Conservation (phyloP, 1,140 invertebrate species). For the Lepidurus apus region DNA sequence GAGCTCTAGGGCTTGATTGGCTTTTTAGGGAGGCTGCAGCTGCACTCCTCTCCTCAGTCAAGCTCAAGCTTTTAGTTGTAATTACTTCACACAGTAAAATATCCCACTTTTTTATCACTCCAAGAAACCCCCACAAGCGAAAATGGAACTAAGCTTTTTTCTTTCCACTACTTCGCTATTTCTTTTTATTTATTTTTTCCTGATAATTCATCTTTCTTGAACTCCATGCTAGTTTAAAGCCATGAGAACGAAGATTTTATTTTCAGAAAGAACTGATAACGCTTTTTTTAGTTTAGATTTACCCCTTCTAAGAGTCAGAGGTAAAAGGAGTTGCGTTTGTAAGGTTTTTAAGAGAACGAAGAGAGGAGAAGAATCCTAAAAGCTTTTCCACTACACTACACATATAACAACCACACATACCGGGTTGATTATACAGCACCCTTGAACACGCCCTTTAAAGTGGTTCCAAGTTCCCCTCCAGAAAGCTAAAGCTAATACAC, state of each 20-base stretch:
- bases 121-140: no score
- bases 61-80: slow-evolving; percentile 19
- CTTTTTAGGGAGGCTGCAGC: not conserved
- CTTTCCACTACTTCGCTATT: no score
- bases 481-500: not conserved
- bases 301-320: no score
- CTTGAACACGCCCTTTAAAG: not conserved
- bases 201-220: no score
- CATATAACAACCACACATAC: not conserved
- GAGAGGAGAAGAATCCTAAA: not conserved
- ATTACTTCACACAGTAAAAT: not conserved
- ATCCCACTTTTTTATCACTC: not conserved
- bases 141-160: no score
- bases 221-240: no score
- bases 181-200: no score
- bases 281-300: no score
- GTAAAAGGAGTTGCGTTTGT: no score
- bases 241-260: no score
- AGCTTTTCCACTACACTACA: not conserved
- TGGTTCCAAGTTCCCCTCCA: not conserved
- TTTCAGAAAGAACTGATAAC: no score
- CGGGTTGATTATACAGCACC: not conserved
- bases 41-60: not conserved
- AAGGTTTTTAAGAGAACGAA: not conserved
- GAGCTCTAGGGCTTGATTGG: slow-evolving; percentile 9